Conservation (phyloP, 2,113 vertebrate genomes). For the Lepus europaeus region DNA sequence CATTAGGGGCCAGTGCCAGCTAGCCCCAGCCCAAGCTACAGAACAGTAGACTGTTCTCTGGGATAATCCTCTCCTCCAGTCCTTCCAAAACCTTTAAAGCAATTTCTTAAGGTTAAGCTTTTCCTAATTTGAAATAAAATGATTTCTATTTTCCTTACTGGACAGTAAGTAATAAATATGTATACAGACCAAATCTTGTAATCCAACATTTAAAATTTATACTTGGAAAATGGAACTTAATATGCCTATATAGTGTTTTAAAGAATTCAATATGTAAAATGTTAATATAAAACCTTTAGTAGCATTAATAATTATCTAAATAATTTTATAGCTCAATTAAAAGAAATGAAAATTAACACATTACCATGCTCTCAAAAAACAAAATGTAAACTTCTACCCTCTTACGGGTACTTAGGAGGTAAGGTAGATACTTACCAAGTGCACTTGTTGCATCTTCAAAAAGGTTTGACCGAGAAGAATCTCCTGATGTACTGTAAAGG, state of each 20-base stretch:
- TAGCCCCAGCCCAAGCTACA: not conserved
- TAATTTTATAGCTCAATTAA: not conserved
- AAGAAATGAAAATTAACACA: constrained; percentile 24
- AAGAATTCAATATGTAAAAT: constrained; percentile 16
- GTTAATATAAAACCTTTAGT: constrained; percentile 3
- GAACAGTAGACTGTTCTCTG: not conserved
- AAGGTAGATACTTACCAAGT: constrained; percentile 91
- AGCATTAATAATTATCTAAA: constrained; percentile 3
- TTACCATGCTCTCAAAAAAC: not conserved
- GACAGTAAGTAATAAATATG: not conserved
- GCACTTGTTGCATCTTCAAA: constrained; percentile 97
- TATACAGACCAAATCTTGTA: not conserved
- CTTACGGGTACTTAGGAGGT: not conserved
- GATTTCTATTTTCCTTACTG: not conserved
- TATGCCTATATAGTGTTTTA: not conserved
- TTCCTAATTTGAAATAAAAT: not conserved
- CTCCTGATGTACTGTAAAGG: constrained; percentile 90
- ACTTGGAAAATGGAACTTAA: constrained; percentile 17
- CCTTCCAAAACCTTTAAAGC: not conserved
- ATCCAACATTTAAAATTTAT: constrained; percentile 5
- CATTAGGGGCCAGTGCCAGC: not conserved
- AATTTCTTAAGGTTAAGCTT: not conserved
- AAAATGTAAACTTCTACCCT: not conserved
- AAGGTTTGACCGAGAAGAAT: constrained; percentile 92
- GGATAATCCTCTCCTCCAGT: not conserved